Conservation (phyloP, 2,113 vertebrate species). For the Gasterosteus nipponicus region DNA sequence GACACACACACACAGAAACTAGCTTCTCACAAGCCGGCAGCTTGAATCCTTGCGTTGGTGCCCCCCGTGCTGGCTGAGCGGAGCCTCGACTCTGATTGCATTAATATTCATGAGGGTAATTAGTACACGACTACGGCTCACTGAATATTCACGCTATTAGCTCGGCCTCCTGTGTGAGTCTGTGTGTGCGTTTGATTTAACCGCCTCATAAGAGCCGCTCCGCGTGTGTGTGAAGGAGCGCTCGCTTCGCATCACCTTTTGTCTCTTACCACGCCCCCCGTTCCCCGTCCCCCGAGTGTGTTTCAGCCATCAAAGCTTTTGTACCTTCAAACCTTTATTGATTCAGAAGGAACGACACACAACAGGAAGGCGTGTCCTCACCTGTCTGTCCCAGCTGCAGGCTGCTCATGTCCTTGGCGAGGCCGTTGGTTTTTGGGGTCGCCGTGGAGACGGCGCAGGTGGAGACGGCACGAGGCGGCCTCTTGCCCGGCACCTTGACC, state of each 20-base stretch:
- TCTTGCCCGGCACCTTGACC: conserved; percentile 96
- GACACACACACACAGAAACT: not conserved
- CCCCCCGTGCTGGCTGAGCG: conserved; percentile 87
- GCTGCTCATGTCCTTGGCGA: conserved; percentile 94
- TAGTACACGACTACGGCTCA: conserved; percentile 95
- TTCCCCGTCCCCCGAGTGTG: conserved; percentile 1
- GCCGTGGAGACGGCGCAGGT: conserved; percentile 87
- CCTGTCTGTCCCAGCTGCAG: conserved; percentile 92
- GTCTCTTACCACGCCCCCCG: conserved; percentile 51
- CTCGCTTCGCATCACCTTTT: conserved; percentile 39
- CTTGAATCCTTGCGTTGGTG: conserved; percentile 59
- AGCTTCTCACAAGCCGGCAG: conserved; percentile 38
- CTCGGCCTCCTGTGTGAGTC: conserved; percentile 88
- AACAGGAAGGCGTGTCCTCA: conserved; percentile 58
- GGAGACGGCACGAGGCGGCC: conserved; percentile 92
- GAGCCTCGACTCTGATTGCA: conserved; percentile 89
- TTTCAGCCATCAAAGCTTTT: conserved; percentile 15
- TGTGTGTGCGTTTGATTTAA: conserved; percentile 37
- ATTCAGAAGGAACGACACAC: not conserved
- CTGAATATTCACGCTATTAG: conserved; percentile 99
- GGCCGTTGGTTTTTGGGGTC: conserved; percentile 93
- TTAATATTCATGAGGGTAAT: conserved; percentile 99
- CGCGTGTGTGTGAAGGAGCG: conserved; percentile 52
- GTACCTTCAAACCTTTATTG: conserved; percentile 22
- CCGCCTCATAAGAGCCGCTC: conserved; percentile 28